Evolutionary conservation across 2,797 vertebrate species (phyloP).

Genomic region (Sebastes hopkinsi): DNA sequence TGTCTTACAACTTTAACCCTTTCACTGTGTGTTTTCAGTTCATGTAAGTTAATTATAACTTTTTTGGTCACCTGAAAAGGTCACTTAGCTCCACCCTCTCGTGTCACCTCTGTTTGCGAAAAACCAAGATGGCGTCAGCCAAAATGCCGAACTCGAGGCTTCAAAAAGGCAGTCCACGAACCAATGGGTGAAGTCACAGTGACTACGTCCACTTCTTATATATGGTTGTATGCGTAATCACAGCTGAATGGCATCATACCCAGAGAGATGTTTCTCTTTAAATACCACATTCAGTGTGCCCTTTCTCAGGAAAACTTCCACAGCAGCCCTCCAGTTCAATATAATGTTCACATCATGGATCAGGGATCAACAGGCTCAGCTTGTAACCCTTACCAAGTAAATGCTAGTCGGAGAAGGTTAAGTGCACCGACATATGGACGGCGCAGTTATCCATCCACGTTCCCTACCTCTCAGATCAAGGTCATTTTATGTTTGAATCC

Average conservation of each 20-base stretch:
- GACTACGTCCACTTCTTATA: too few relatives aligned
- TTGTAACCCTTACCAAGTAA: constrained; percentile 20
- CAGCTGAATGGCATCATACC: background rate
- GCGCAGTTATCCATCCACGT: constrained; percentile 20
- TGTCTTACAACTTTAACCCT: too few relatives aligned
- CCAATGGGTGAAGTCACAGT: too few relatives aligned
- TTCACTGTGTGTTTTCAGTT: too few relatives aligned
- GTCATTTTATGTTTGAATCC: constrained; percentile 55
- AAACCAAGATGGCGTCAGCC: too few relatives aligned
- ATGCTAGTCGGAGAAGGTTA: constrained; percentile 39
- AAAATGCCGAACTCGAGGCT: too few relatives aligned
- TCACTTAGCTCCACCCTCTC: too few relatives aligned
- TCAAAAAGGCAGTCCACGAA: too few relatives aligned
- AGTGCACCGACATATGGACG: constrained; percentile 21
- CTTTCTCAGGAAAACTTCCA: constrained; percentile 32
- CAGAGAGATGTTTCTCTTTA: background rate
- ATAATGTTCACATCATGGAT: background rate
- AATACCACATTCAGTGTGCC: constrained; percentile 16
- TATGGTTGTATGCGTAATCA: background rate
- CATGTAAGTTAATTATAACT: too few relatives aligned
- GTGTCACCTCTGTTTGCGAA: too few relatives aligned
- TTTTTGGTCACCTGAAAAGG: too few relatives aligned
- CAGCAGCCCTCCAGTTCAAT: background rate
- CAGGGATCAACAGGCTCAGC: constrained; percentile 1
- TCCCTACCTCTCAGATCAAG: constrained; percentile 48